These are phyloP conservation scores for Drosophila kohkoa DNA, from an alignment of 1,140 invertebrate species.

Conservation along the genomic window DNA sequence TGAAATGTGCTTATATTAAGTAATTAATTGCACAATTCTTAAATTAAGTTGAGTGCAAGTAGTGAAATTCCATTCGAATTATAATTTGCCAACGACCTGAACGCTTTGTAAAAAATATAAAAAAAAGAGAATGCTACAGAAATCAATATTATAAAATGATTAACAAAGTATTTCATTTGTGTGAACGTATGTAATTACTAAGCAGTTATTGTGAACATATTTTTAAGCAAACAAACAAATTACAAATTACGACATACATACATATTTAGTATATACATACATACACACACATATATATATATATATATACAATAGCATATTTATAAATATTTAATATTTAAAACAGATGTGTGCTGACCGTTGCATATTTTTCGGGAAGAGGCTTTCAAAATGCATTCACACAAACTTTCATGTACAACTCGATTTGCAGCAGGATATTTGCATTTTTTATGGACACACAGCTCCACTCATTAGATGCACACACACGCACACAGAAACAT, in stretches of 20 bases:
- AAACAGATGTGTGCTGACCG: constrained; percentile 28
- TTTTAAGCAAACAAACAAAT: constrained; percentile 45
- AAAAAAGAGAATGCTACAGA: background rate
- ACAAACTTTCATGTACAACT: constrained; percentile 29
- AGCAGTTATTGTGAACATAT: constrained; percentile 59
- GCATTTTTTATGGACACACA: constrained; percentile 28
- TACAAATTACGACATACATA: constrained; percentile 44
- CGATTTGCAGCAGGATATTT: constrained; percentile 19
- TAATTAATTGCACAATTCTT: constrained; percentile 60
- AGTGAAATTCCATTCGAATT: constrained; percentile 49
- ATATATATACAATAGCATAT: constrained; percentile 45
- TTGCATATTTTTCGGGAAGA: constrained; percentile 38
- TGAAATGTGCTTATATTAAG: constrained; percentile 49
- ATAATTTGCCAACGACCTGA: constrained; percentile 73
- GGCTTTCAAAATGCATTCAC: constrained; percentile 39
- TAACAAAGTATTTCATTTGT: constrained; percentile 43
- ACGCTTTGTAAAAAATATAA: constrained; percentile 66
- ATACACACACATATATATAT: constrained; percentile 52
- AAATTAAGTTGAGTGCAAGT: constrained; percentile 30
- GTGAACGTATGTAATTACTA: constrained; percentile 39
- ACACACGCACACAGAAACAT: constrained; percentile 30
- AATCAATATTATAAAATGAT: constrained; percentile 6
- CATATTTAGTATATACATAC: constrained; percentile 42
- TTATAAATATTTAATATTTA: constrained; percentile 35
- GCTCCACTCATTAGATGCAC: constrained; percentile 39